Conservation (phyloP, 2,113 vertebrate genomes). For the Panthera leo region DNA sequence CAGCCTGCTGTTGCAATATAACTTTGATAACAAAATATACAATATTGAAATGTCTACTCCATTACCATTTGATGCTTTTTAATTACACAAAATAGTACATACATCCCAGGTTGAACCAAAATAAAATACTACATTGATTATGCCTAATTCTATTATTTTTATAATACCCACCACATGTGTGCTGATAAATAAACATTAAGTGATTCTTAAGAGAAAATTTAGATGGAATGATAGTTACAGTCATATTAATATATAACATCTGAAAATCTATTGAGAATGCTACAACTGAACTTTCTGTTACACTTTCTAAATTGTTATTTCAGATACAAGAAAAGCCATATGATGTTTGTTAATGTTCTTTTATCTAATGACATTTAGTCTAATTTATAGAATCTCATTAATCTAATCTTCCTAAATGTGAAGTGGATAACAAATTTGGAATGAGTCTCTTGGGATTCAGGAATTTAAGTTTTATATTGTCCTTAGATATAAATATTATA, state of each 20-base stretch:
- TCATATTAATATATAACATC: neutral
- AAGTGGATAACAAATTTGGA: constrained; percentile 57
- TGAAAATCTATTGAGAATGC: constrained; percentile 36
- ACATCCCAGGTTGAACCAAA: constrained; percentile 37
- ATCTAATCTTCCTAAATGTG: constrained; percentile 51
- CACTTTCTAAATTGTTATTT: constrained; percentile 58
- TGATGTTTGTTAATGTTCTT: constrained; percentile 60
- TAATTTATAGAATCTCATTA: constrained; percentile 59
- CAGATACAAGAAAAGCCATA: constrained; percentile 53
- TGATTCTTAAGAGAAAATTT: constrained; percentile 13
- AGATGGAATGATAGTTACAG: neutral
- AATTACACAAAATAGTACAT: constrained; percentile 48
- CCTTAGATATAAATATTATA: constrained; percentile 61
- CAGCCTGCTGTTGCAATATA: constrained; percentile 45
- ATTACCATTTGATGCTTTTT: constrained; percentile 58
- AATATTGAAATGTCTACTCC: constrained; percentile 70
- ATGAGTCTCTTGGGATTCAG: constrained; percentile 65
- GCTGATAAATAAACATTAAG: neutral
- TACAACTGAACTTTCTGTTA: constrained; percentile 32
- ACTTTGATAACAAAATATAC: constrained; percentile 62
- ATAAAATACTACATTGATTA: constrained; percentile 52
- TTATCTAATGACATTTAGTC: constrained; percentile 33
- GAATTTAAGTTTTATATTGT: constrained; percentile 69
- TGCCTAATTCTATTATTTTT: constrained; percentile 3
- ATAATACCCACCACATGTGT: neutral